phyloP scores from a whole-genome alignment of 2,113 vertebrate species.

The Apaloderma vittatum region DNA sequence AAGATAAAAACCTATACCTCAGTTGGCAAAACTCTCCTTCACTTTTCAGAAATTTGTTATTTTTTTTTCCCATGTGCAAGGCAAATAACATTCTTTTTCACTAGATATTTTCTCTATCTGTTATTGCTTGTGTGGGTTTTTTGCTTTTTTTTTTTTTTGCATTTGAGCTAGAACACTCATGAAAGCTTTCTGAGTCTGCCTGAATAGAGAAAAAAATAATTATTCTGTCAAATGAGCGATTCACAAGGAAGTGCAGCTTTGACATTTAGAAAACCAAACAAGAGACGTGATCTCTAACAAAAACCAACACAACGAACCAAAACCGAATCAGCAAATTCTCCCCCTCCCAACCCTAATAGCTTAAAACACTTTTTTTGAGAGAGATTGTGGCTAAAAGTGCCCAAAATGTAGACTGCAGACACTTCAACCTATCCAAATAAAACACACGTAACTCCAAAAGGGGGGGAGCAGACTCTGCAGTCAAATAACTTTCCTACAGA shows the following conservation, averaged over 20 bases:
- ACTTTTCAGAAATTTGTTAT: neutral
- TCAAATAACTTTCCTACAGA: rapidly evolving
- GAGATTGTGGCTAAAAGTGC: neutral
- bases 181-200: neutral
- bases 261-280: neutral
- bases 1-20: neutral
- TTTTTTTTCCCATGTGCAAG: neutral
- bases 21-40: neutral
- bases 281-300: neutral
- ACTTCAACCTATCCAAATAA: neutral
- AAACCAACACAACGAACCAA: neutral
- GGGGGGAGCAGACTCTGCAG: rapidly evolving
- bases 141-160: neutral
- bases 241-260: rapidly evolving
- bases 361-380: neutral
- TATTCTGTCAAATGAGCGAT: neutral
- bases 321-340: rapidly evolving
- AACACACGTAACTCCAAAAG: neutral
- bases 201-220: neutral
- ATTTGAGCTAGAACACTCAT: neutral
- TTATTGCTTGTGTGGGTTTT: too few species aligned
- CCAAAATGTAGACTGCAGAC: neutral
- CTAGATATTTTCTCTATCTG: neutral
- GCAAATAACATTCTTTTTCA: neutral
- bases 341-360: neutral